Base-by-base conservation (phyloP, 2,113 vertebrate genomes). In the Festucalex cinctus region DNA sequence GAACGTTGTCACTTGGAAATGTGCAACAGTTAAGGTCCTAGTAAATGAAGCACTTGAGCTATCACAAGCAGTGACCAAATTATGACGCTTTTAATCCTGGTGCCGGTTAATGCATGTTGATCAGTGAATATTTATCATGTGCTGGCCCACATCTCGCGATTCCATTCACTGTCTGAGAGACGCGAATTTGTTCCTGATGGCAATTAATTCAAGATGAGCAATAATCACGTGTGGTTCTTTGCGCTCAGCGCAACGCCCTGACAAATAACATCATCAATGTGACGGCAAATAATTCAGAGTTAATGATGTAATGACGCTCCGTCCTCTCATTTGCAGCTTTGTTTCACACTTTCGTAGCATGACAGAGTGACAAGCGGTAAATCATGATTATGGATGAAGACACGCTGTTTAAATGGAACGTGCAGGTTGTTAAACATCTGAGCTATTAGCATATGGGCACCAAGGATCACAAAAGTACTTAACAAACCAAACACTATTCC, bases 231-330 rank as follows among this genome's bases (percentile, higher is more conserved):
- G 56, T 5, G 32, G 32, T 43, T 51, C 60, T 68, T 19, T 9
- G 12, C 12, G 35, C 3, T 65, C 26, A 4, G 46, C 46, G 26
- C 13, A 46, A 74, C 69, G 75, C 35, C 53, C 13, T 73, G 75
- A 82, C 67, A 67, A 64, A 44, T 37, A 49, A 43, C 41, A 56
- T 70, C 71, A 83, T 73, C 67, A 71, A 51, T 70, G 65, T 60
- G 79, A 78, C 28, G 3, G 59, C 32, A 48, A 59, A 65, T 66
- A 41, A 69, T 51, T 63, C 37, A 16, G 35, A 64, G 24, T 32
- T 72, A 65, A 69, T 66, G 22, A 75, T 67, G 35, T 39, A 63
- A 59, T 71, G 37, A 10, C 41, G 39, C 20, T 76, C 19, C 63
- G n/a, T 71, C 56, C 60, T 67, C 24, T 28, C 53, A 17, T 28